These are phyloP conservation scores for Tanytarsus gracilentus DNA, from an alignment of 2,888 invertebrate species.

Conservation along the genomic window DNA sequence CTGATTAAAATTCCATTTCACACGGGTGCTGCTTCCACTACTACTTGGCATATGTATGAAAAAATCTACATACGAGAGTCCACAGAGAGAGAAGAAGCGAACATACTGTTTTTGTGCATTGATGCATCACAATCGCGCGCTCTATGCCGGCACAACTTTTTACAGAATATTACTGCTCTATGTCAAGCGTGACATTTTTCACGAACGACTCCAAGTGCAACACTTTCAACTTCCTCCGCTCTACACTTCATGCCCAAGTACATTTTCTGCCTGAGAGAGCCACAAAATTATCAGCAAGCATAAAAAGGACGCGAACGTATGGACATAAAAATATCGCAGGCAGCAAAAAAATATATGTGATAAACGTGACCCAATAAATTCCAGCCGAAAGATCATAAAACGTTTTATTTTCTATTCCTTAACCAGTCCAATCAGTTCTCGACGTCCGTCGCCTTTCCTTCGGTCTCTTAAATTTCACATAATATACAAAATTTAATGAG, in stretches of 20 bases:
- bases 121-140: slow-evolving; percentile 13
- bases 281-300: slow-evolving; percentile 5
- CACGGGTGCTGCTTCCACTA: not conserved
- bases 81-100: not conserved
- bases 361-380: slow-evolving; percentile 21
- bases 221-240: not conserved
- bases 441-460: slow-evolving; percentile 3
- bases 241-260: not conserved
- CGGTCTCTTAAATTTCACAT: no score
- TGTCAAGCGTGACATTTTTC: slow-evolving; percentile 20
- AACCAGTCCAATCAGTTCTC: not conserved
- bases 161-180: not conserved
- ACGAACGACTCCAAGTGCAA: slow-evolving; percentile 7
- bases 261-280: not conserved
- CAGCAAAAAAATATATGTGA: not conserved
- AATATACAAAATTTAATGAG: no score
- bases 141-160: slow-evolving; percentile 5
- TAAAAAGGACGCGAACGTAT: slow-evolving; percentile 4
- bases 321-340: slow-evolving; percentile 12
- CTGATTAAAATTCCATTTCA: slow-evolving; percentile 21
- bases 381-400: slow-evolving; percentile 21
- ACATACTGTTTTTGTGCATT: slow-evolving; percentile 25
- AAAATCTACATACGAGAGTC: not conserved
- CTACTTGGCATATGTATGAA: not conserved
- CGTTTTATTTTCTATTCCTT: slow-evolving; percentile 14